Percentiles rank a stretch among this genome's conserved stretches.
Evolutionary conservation across 1,140 invertebrate genomes (phyloP).

Genomic region (Procambarus virginalis): DNA sequence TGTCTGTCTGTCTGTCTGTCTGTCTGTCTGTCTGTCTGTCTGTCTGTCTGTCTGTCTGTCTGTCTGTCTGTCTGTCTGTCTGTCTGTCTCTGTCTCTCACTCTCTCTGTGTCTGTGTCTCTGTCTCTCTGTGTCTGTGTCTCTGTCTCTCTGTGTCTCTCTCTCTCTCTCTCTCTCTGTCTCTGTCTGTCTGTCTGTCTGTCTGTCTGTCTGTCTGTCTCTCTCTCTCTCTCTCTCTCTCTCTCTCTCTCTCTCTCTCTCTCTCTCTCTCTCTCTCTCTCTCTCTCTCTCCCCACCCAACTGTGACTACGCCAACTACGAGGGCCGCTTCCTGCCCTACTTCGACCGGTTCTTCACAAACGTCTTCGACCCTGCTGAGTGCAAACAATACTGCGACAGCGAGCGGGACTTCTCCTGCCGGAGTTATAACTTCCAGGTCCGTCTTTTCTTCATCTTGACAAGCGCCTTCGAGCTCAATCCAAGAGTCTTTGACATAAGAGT

Average conservation of each 20-base stretch:
- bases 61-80: no score
- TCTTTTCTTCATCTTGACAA: no score
- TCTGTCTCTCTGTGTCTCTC: no score
- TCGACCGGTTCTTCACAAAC: slow-evolving; percentile 74
- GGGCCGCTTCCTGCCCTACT: slow-evolving; percentile 74
- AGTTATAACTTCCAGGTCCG: slow-evolving; percentile 72
- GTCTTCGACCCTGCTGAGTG: slow-evolving; percentile 74
- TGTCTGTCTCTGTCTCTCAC: no score
- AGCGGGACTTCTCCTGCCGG: slow-evolving; percentile 75
- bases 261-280: background rate
- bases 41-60: no score
- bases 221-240: background rate
- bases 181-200: slow-evolving; percentile 6
- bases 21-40: no score
- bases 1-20: no score
- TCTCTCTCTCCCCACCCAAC: slow-evolving; percentile 71
- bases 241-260: background rate
- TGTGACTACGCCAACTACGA: slow-evolving; percentile 76
- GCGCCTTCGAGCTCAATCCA: no score
- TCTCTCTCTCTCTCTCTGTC: background rate
- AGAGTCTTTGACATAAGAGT: no score
- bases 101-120: no score
- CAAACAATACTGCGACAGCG: slow-evolving; percentile 75
- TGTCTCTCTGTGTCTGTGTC: no score
- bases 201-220: background rate